Evolutionary conservation across 1,140 invertebrate genomes (phyloP), one percentile per base, ranked within the genome.

Genomic region (Danaus melanippus): DNA sequence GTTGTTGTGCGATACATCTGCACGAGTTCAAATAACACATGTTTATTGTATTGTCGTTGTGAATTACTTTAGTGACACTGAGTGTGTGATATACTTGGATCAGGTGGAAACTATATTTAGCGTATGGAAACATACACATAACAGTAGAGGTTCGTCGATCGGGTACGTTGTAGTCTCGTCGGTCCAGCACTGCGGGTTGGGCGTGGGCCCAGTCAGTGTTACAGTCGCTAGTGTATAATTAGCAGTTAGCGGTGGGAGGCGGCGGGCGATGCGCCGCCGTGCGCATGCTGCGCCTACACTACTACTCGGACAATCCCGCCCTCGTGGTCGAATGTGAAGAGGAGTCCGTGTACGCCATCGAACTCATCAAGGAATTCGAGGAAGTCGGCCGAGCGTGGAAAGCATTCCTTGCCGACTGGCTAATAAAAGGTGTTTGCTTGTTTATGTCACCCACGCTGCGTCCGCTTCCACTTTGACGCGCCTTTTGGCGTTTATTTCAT

Each of bases 361-460:
- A 94, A 76, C 91, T 94, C 69, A 96, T 95, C 84, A 94, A 94
- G 87, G 94, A 95, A 79, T 96, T 95, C 82, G 93, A 94, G 64
- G 87, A 91, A 43, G 90, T 93, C 68, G 92, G 93, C 62, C 91
- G 91, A 49, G 89, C 89, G 21, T 92, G 93, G 89, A 93, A 92
- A 77, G 89, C 91, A 67, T 91, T 91, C 79, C 88, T 94, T 57
- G 90, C 90, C 55, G 91, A 93, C 76, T 87, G 90, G 64, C 87
- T 94, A 12, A 89, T 91, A 67, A 89, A 91, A 94, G 93, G 93
- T 67, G 70, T 60, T 77, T 79, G 76, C 77, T 48, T 48, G 50
- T 59, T 59, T 59, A 54, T 46, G 50, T 50, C 57, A 50, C 57
- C 57, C 57, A 71, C 74, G 70, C 70, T 69, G 58, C 58, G 45